Evolutionary conservation across 2,797 vertebrate species (phyloP), one percentile per base, ranked within the genome.

Genomic region (Benthosema pterotum): DNA sequence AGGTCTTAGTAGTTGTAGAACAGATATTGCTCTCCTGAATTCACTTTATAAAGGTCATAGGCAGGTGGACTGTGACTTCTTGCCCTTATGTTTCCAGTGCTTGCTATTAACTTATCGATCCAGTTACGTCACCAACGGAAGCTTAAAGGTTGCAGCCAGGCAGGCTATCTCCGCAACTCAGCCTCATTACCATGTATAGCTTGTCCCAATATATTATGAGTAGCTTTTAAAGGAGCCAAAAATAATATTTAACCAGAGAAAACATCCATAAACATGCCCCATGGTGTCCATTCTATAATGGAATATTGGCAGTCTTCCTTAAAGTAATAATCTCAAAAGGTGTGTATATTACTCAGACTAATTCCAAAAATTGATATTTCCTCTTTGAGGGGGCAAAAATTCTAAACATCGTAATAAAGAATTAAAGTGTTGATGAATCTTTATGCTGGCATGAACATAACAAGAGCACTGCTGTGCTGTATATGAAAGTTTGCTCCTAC

Each of bases 81-180:
- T 77, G 83, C 78, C 80, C 86, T 90, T 83, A 79, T 84, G 66
- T 79, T 80, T 88, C 74, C 67, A 64, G 64, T 66, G 67, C 78
- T 84, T 77, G 77, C 65, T 82, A 81, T 87, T 80, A 85, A 87
- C 71, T 80, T 83, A 91, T 91, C 60, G 88, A 89, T 89, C 79
- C 50, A 43, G 54, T 80, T 64, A 71, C 73, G 69, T 78, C 85
- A 81, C 67, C 63, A 28, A 52, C 53, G 73, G 57, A 65, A 77
- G 69, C 55, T 38, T 78, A 88, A 93, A 92, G 87, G 90, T 91
- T 86, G 79, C 51, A 61, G 56, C 62, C n/a, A 57, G 51, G 74
- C 47, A 17, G 15, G 45, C 59, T 42, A 11, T 78, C 57, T 28
- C 60, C 17, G 49, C 63, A 57, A 48, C 15, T 4, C 17, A 5